Evolutionary conservation across 2,888 invertebrate genomes (phyloP).

Genomic region (Alviniconcha strummeri): DNA sequence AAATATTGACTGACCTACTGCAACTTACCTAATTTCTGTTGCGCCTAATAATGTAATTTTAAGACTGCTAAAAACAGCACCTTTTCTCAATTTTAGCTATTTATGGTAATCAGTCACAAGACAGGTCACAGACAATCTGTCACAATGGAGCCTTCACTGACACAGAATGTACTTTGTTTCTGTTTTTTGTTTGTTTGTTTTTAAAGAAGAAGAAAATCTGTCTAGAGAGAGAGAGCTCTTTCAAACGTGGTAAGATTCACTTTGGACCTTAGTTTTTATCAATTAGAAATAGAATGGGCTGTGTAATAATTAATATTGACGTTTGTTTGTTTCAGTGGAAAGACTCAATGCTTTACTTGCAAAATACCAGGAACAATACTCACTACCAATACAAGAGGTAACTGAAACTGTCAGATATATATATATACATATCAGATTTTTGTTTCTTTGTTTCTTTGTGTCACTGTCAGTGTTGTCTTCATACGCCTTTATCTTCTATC

Average conservation of each 20-base stretch:
- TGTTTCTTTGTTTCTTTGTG: background rate
- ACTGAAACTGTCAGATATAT: background rate
- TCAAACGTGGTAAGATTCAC: background rate
- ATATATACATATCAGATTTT: background rate
- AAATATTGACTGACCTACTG: too few relatives aligned
- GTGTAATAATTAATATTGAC: background rate
- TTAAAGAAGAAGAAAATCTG: background rate
- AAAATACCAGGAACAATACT: slow-evolving; percentile 29
- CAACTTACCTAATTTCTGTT: too few relatives aligned
- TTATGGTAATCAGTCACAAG: too few relatives aligned
- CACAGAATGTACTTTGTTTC: too few relatives aligned
- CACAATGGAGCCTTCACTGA: too few relatives aligned
- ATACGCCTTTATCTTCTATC: too few relatives aligned
- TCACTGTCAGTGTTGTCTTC: background rate
- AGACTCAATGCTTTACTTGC: slow-evolving; percentile 29
- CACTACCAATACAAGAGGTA: slow-evolving; percentile 25
- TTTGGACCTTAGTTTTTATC: too few relatives aligned
- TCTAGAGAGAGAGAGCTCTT: background rate
- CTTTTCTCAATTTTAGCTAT: too few relatives aligned
- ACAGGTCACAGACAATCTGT: too few relatives aligned
- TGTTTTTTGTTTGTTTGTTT: background rate
- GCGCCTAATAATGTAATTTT: too few relatives aligned
- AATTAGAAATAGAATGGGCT: background rate
- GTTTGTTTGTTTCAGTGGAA: slow-evolving; percentile 26
- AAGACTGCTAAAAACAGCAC: too few relatives aligned